These are phyloP conservation scores for Phataginus tricuspis DNA, from an alignment of 2,797 vertebrate species.

Conservation along the genomic window DNA sequence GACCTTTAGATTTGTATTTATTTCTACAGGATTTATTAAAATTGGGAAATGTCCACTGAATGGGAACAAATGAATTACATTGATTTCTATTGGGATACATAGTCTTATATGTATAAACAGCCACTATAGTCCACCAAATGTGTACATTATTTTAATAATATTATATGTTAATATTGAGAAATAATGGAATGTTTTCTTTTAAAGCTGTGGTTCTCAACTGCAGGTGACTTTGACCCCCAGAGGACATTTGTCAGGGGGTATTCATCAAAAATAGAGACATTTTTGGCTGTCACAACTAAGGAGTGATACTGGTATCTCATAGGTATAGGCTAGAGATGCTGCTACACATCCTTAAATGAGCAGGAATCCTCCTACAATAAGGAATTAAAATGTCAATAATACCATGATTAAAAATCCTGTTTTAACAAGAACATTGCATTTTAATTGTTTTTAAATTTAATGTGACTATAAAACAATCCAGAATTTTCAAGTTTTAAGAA, in stretches of 20 bases:
- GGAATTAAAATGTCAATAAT: not conserved
- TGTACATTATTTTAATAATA: not conserved
- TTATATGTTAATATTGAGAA: not conserved
- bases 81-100: not conserved
- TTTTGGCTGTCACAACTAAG: not conserved
- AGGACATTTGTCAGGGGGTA: not conserved
- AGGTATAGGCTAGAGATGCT: not conserved
- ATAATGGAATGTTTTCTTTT: not conserved
- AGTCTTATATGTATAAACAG: not conserved
- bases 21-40: constrained; percentile 16
- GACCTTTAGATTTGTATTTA: not conserved
- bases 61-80: not conserved
- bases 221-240: not conserved
- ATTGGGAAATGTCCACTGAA: not conserved
- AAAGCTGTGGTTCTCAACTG: not conserved
- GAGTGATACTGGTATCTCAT: not conserved
- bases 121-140: not conserved
- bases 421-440: constrained; percentile 33
- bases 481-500: not conserved
- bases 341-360: not conserved
- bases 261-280: not conserved
- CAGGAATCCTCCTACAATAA: not conserved
- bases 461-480: not conserved
- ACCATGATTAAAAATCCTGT: not conserved
- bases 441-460: not conserved